Conservation (phyloP, 1,140 invertebrate species). For the Brachionus angularis region DNA sequence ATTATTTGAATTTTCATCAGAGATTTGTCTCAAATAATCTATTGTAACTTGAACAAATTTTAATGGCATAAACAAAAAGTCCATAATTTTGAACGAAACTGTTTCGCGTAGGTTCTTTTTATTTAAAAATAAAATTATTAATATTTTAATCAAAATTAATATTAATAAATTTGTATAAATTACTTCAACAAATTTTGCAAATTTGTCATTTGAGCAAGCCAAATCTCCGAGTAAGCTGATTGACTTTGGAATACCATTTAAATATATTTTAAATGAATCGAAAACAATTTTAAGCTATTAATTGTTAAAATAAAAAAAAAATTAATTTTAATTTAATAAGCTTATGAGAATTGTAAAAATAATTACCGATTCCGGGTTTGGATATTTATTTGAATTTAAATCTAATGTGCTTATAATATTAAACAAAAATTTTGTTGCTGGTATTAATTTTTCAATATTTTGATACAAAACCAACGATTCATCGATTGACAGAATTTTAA, state of each 20-base stretch:
- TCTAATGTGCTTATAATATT: conserved; percentile 16
- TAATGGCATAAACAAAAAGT: conserved; percentile 34
- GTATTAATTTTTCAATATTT: conserved; percentile 42
- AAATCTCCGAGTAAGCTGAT: conserved; percentile 3
- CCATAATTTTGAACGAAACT: conserved; percentile 15
- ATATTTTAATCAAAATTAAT: neutral
- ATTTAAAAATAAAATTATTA: neutral
- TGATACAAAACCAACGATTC: conserved; percentile 7
- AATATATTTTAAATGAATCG: conserved; percentile 35
- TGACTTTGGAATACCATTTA: conserved; percentile 12
- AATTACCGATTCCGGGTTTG: neutral
- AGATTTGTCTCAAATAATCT: neutral
- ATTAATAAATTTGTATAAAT: neutral
- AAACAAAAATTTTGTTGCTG: conserved; percentile 14
- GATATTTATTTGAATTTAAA: neutral
- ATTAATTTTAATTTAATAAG: neutral
- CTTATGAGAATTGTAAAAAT: neutral
- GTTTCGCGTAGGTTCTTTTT: conserved; percentile 15
- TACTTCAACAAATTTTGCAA: conserved; percentile 17
- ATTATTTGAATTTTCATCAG: too few relatives aligned
- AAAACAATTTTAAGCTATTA: conserved; percentile 25
- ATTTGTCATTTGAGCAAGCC: neutral
- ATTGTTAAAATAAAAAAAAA: too few relatives aligned
- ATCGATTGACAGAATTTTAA: conserved; percentile 22
- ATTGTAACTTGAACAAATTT: conserved; percentile 19